A percentile compares a stretch with the other conserved stretches of the same genome.
These are phyloP conservation scores for Hippotragus niger DNA, from an alignment of 2,113 vertebrate species.

Conservation along the genomic window DNA sequence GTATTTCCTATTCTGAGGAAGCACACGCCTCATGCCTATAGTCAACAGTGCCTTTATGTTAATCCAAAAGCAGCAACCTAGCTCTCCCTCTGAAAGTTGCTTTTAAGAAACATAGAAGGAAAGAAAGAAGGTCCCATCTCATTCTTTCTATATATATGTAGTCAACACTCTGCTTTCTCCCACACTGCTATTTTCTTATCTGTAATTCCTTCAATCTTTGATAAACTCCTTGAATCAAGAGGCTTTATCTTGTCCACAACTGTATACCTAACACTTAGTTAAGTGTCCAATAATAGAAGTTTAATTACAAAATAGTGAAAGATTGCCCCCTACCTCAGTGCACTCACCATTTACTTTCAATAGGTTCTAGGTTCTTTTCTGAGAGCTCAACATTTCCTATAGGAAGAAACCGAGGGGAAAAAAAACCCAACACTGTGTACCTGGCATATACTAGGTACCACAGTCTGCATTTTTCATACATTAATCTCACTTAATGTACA, in stretches of 20 bases:
- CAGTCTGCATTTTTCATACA: not conserved
- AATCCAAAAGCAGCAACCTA: not conserved
- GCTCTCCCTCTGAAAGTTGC: not conserved
- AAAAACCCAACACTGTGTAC: accelerated
- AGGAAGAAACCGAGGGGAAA: not conserved
- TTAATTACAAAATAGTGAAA: not conserved
- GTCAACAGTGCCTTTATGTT: not conserved
- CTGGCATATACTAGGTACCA: not conserved
- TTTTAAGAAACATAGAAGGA: not conserved
- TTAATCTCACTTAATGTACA: not conserved
- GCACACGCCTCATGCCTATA: not conserved
- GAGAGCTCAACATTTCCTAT: not conserved
- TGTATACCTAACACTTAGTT: not conserved
- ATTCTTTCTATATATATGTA: not conserved
- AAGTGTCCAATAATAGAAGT: not conserved
- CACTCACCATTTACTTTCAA: not conserved
- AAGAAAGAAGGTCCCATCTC: not conserved
- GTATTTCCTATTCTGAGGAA: not conserved
- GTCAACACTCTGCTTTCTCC: not conserved
- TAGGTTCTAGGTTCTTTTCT: not conserved
- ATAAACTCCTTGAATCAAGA: not conserved
- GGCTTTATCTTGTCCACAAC: not conserved
- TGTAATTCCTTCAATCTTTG: not conserved
- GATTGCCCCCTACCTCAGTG: too few relatives aligned
- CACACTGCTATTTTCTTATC: not conserved